phyloP scores from a whole-genome alignment of 2,113 vertebrate species.

The Lepus timidus region DNA sequence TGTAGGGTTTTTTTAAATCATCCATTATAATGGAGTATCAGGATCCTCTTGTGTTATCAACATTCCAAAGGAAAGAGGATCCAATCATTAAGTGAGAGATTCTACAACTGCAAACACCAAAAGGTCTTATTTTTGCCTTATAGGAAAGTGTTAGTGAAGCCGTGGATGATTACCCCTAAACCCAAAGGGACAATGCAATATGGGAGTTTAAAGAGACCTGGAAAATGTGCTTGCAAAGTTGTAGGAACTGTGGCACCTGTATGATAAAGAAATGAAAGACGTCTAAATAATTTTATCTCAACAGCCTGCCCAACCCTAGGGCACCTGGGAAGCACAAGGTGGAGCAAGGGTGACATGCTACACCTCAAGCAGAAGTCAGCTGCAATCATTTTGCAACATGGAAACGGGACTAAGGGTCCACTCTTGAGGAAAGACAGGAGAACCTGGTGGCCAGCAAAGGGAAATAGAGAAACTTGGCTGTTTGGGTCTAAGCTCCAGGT shows the following conservation, averaged over 20 bases:
- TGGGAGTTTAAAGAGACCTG: not conserved
- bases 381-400: not conserved
- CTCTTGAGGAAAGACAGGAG: not conserved
- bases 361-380: not conserved
- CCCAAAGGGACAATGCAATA: not conserved
- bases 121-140: not conserved
- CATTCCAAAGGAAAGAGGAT: not conserved
- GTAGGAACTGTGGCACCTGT: not conserved
- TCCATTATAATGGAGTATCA: not conserved
- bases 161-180: not conserved
- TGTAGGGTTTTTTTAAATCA: not conserved
- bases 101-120: not conserved
- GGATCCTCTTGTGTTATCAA: slow-evolving; percentile 11
- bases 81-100: not conserved
- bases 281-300: not conserved
- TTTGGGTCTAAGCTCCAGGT: not conserved
- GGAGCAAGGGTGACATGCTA: not conserved
- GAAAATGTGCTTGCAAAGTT: not conserved
- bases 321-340: not conserved
- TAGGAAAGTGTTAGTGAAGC: not conserved
- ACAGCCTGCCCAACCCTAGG: not conserved
- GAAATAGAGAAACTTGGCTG: not conserved
- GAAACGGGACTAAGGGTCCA: not conserved
- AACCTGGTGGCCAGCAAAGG: not conserved
- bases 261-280: not conserved